phyloP scores from a whole-genome alignment of 1,140 invertebrate species.

The Zelostemma sp. region DNA sequence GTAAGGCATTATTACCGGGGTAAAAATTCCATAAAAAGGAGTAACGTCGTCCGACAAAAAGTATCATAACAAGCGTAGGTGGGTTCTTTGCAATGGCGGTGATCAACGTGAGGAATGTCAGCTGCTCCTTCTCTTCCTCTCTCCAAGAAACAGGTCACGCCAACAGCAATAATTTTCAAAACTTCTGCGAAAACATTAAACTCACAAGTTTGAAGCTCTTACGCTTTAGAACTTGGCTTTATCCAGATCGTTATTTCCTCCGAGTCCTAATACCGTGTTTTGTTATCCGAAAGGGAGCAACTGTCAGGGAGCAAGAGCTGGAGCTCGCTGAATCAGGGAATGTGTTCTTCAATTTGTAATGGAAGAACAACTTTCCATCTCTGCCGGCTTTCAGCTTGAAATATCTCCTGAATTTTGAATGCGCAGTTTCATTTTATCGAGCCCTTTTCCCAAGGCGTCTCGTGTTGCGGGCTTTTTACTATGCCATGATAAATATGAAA shows the following conservation, averaged over 20 bases:
- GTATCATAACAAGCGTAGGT: too few relatives aligned
- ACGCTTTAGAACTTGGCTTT: constrained; percentile 43
- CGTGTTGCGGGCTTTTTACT: too few relatives aligned
- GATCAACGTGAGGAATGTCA: constrained; percentile 42
- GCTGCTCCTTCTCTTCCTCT: constrained; percentile 36
- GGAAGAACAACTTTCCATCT: constrained; percentile 9
- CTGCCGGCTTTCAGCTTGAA: neutral
- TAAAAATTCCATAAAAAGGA: too few relatives aligned
- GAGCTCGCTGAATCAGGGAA: constrained; percentile 14
- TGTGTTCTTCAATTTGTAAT: constrained; percentile 13
- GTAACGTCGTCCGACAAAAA: too few relatives aligned
- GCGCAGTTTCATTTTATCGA: too few relatives aligned
- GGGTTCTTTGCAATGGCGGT: too few relatives aligned
- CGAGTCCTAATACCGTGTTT: constrained; percentile 27
- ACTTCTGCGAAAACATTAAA: constrained; percentile 44
- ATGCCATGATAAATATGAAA: too few relatives aligned
- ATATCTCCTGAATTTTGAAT: neutral
- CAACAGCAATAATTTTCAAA: constrained; percentile 31
- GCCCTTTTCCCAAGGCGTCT: too few relatives aligned
- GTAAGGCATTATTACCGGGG: too few relatives aligned
- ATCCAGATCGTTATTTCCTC: constrained; percentile 39
- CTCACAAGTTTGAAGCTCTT: constrained; percentile 37
- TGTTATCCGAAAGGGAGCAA: constrained; percentile 2
- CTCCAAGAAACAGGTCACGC: constrained; percentile 26
- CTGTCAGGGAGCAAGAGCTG: constrained; percentile 10